A percentile compares a stretch with the other conserved stretches of the same genome.
Evolutionary conservation across 2,797 vertebrate species (phyloP).

Genomic region (Capromys pilorides): DNA sequence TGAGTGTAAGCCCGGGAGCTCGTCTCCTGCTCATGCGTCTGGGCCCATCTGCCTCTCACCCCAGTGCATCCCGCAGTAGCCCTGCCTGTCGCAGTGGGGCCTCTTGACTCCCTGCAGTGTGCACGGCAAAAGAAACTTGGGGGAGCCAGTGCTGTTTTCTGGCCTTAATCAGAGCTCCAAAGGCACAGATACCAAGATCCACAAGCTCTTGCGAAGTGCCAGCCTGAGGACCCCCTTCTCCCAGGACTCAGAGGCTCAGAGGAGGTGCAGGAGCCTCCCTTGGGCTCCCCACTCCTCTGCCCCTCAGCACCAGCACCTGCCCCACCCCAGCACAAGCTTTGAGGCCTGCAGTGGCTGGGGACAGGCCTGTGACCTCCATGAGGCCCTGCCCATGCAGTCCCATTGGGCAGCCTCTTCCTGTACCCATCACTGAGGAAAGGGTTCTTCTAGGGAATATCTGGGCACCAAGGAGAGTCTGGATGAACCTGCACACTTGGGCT

Average conservation of each 20-base stretch:
- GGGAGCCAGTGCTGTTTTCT: neutral
- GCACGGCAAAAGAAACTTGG: neutral
- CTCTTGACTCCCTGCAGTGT: neutral
- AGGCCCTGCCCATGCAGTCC: neutral
- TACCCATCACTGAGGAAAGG: neutral
- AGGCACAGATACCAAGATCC: neutral
- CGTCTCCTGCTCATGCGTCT: accelerated
- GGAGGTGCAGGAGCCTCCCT: neutral
- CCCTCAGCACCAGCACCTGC: accelerated
- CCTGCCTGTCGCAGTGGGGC: neutral
- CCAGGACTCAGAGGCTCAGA: no score
- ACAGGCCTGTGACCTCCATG: neutral
- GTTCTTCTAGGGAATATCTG: neutral
- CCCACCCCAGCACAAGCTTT: neutral
- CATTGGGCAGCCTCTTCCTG: neutral
- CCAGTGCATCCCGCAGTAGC: neutral
- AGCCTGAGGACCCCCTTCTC: neutral
- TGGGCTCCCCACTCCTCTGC: neutral
- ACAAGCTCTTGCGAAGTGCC: neutral
- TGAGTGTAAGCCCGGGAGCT: neutral
- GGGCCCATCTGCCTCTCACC: no score
- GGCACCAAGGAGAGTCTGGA: neutral
- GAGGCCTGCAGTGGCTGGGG: accelerated
- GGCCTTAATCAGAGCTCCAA: neutral
- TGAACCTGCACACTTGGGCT: neutral